Evolutionary conservation across 2,113 vertebrate genomes (phyloP).

Genomic region (Vicugna pacos): DNA sequence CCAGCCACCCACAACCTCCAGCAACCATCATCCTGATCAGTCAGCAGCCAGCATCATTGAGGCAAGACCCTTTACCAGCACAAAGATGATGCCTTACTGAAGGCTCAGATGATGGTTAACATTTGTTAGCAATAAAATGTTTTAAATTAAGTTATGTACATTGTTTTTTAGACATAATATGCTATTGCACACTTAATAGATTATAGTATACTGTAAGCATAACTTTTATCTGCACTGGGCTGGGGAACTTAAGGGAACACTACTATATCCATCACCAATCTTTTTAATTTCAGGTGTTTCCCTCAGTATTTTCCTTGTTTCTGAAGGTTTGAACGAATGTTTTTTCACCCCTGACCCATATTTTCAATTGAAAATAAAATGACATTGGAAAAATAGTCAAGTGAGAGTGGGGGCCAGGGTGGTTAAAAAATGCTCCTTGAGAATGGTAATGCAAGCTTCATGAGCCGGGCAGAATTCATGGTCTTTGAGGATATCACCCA

Average conservation of each 20-base stretch:
- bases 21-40: too few relatives aligned
- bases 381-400: not conserved
- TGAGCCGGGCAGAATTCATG: not conserved
- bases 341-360: not conserved
- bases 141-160: too few relatives aligned
- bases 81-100: too few relatives aligned
- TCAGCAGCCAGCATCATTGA: too few relatives aligned
- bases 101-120: too few relatives aligned
- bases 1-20: too few relatives aligned
- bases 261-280: not conserved
- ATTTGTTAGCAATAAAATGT: too few relatives aligned
- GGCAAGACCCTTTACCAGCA: too few relatives aligned
- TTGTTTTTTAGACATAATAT: too few relatives aligned
- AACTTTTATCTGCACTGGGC: not conserved
- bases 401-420: not conserved
- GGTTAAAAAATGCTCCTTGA: not conserved
- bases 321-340: not conserved
- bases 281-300: not conserved
- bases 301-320: not conserved
- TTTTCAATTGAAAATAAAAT: not conserved
- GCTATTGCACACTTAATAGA: too few relatives aligned
- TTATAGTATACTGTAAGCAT: too few relatives aligned
- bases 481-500: not conserved
- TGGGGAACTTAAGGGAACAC: not conserved
- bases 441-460: not conserved